These are phyloP conservation scores for Conus canariensis DNA, from an alignment of 2,888 invertebrate species.

Conservation along the genomic window DNA sequence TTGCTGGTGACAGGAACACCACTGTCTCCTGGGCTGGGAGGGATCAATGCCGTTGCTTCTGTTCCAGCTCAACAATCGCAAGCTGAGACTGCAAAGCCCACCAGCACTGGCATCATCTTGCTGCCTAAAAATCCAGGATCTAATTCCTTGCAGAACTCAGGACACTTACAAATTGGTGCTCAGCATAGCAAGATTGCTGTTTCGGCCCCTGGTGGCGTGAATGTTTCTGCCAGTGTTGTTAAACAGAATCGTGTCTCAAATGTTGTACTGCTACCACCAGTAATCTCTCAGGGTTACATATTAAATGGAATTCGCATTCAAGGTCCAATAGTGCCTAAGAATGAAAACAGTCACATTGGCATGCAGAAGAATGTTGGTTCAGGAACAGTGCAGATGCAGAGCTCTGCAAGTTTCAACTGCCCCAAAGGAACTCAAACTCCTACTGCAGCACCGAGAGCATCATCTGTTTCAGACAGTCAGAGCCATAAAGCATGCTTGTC, in stretches of 20 bases:
- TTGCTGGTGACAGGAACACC: not conserved
- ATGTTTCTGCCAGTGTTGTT: not conserved
- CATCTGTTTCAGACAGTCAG: not conserved
- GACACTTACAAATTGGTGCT: not conserved
- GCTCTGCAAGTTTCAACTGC: not conserved
- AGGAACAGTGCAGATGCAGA: not conserved
- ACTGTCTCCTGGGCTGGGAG: not conserved
- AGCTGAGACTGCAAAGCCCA: not conserved
- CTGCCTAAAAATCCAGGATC: not conserved
- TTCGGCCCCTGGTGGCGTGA: not conserved
- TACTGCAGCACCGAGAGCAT: not conserved
- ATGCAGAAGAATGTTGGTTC: not conserved
- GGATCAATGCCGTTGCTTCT: not conserved
- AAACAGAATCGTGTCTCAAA: not conserved
- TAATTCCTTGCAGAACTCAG: not conserved
- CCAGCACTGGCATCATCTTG: not conserved
- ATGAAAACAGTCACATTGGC: not conserved
- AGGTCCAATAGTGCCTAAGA: not conserved
- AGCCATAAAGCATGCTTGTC: no score
- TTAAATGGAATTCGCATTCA: slow-evolving; percentile 21
- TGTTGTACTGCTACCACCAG: slow-evolving; percentile 1
- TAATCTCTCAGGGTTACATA: slow-evolving; percentile 7
- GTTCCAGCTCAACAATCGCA: not conserved
- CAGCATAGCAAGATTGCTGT: not conserved
- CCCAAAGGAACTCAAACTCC: not conserved